Percentiles rank a stretch among this genome's conserved stretches.
Evolutionary conservation across 2,113 vertebrate genomes (phyloP).

Genomic region (Gnathonemus echidnorhynchus): DNA sequence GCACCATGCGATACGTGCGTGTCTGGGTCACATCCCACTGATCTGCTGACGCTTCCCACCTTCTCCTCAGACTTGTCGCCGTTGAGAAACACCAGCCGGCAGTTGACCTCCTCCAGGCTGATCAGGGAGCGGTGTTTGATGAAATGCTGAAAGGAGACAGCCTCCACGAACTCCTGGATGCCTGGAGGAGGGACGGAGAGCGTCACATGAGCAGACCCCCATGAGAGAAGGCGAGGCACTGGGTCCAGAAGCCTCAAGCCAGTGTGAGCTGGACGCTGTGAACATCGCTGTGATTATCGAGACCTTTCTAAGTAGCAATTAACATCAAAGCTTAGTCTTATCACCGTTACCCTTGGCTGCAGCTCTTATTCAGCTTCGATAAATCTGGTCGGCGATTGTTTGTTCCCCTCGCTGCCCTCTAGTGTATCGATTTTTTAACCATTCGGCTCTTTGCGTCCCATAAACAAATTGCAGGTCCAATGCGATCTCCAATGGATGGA

Average conservation of each 20-base stretch:
- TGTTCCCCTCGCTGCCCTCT: slow-evolving; percentile 14
- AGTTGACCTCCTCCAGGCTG: slow-evolving; percentile 91
- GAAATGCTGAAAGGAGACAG: slow-evolving; percentile 90
- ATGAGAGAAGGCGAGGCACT: background rate
- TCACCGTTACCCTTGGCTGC: slow-evolving; percentile 21
- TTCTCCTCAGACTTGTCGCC: slow-evolving; percentile 60
- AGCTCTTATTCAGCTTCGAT: slow-evolving; percentile 3
- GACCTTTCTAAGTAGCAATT: slow-evolving; percentile 30
- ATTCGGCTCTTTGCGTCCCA: background rate
- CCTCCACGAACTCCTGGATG: slow-evolving; percentile 94
- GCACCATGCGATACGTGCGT: background rate
- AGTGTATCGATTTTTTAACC: background rate
- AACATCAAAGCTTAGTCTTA: slow-evolving; percentile 49
- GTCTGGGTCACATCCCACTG: background rate
- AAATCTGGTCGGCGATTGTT: background rate
- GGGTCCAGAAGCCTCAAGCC: background rate
- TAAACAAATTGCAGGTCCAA: background rate
- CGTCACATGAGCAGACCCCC: background rate
- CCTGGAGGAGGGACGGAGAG: slow-evolving; percentile 52
- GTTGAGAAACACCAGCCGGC: slow-evolving; percentile 73
- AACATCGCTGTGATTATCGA: background rate
- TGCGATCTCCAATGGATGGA: background rate
- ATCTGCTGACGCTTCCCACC: slow-evolving; percentile 39
- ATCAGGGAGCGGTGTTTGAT: slow-evolving; percentile 83
- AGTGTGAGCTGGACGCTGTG: background rate